Evolutionary conservation across 1,140 invertebrate genomes (phyloP), one percentile per base, ranked within the genome.

Genomic region (Eriocheir sinensis): DNA sequence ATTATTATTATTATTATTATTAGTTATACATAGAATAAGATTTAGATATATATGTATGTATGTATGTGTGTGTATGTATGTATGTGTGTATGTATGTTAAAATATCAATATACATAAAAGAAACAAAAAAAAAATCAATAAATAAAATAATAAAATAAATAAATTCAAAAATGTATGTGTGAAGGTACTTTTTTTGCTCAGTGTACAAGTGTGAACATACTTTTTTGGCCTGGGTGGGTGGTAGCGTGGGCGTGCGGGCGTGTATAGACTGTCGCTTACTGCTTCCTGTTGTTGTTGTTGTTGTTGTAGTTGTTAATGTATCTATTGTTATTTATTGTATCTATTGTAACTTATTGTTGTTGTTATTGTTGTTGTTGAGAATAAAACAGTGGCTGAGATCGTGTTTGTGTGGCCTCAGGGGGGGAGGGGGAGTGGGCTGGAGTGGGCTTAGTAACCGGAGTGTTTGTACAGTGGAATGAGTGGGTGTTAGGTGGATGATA

Each of bases 101-200:
- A n/a, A 88, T 88, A 88, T 88, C 32, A 34, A 88, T 88, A 88
- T 88, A 88, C 40, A 88, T 32, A 88, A 30, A 86, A 86, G 17
- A n/a, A 1, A 34, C 27, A 86, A 86, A 86, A 1, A 0, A 86
- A n/a, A 0, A 86, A 86, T 86, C 17, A 17, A 86, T 86, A n/a
- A 0, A 9, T 6, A 8, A 9, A 34, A 9, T 88, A 0, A 34
- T 9, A 44, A 27, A 38, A 8, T n/a, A 30, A 4, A 88, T 88
- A n/a, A 38, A 4, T 2, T 40, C 85, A 6, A 32, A 6, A 88
- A 38, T 30, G 30, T 0, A 3, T 30, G 27, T 27, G 30, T 30
- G n/a, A 88, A 88, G 21, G 9, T 38, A 9, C n/a, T 88, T 2
- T 6, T 8, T 32, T 27, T 34, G 27, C 6, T 34, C 30, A 32